Evolutionary conservation across 2,888 invertebrate species (phyloP).

Genomic region (Watsonalla binaria): DNA sequence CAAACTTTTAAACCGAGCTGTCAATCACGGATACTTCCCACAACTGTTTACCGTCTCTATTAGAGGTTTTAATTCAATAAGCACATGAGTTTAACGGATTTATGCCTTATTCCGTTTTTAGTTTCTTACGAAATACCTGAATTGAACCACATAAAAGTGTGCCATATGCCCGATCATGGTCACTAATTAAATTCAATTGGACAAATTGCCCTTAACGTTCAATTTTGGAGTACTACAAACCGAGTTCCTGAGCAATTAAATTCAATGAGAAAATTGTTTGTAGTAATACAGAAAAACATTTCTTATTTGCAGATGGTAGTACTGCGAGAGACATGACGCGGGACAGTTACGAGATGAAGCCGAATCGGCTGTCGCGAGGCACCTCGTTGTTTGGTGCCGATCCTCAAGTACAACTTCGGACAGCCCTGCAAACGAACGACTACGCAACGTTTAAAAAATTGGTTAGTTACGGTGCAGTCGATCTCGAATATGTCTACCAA

Average conservation of each 20-base stretch:
- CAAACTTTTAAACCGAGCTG: slow-evolving; percentile 8
- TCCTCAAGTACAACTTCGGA: slow-evolving; percentile 69
- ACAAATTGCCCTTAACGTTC: slow-evolving; percentile 36
- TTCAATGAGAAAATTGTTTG: slow-evolving; percentile 50
- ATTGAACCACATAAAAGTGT: slow-evolving; percentile 18
- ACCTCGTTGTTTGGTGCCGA: slow-evolving; percentile 67
- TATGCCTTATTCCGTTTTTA: slow-evolving; percentile 16
- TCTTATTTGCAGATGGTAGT: slow-evolving; percentile 69
- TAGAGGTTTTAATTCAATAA: slow-evolving; percentile 51
- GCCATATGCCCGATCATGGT: slow-evolving; percentile 38
- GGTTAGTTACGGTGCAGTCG: slow-evolving; percentile 62
- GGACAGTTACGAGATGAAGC: slow-evolving; percentile 72
- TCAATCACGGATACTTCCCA: slow-evolving; percentile 52
- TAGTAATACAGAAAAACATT: slow-evolving; percentile 26
- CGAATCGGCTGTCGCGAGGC: slow-evolving; percentile 56
- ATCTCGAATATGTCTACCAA: slow-evolving; percentile 76
- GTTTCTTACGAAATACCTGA: slow-evolving; percentile 7
- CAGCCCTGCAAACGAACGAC: slow-evolving; percentile 74
- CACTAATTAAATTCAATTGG: slow-evolving; percentile 49
- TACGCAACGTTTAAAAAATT: slow-evolving; percentile 71
- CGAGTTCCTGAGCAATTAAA: slow-evolving; percentile 38
- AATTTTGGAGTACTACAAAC: slow-evolving; percentile 38
- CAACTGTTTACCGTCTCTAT: slow-evolving; percentile 45
- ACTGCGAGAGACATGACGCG: slow-evolving; percentile 55
- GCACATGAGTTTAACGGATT: slow-evolving; percentile 36